Percentiles rank a stretch among this genome's conserved stretches.
Conservation (phyloP, 2,888 invertebrate genomes). For the Aelia acuminata region DNA sequence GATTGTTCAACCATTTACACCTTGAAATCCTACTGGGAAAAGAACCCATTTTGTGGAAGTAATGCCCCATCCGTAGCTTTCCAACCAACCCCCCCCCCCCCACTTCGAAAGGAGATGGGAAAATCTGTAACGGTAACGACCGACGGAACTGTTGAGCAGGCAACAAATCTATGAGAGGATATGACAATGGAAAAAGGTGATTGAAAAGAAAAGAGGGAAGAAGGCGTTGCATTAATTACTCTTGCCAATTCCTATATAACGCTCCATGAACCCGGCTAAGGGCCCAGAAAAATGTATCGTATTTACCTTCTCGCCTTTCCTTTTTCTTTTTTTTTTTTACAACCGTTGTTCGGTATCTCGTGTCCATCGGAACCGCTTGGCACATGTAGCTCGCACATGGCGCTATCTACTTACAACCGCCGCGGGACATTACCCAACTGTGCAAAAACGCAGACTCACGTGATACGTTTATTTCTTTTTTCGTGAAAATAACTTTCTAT, state of each 20-base stretch:
- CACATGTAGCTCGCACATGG: slow-evolving; percentile 1
- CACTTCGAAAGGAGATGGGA: not conserved
- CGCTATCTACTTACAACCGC: not conserved
- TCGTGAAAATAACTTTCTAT: too few relatives aligned
- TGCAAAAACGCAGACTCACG: not conserved
- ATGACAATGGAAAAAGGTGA: not conserved
- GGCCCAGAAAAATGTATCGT: slow-evolving; percentile 23
- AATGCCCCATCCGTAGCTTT: not conserved
- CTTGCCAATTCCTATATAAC: slow-evolving; percentile 30
- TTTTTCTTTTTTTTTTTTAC: not conserved
- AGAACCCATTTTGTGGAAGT: not conserved
- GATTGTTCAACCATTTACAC: not conserved
- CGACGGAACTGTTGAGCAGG: not conserved
- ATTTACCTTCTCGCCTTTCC: not conserved
- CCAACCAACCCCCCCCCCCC: too few relatives aligned
- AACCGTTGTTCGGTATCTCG: not conserved
- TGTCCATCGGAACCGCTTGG: not conserved
- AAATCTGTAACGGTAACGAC: slow-evolving; percentile 26
- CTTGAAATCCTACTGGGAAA: not conserved
- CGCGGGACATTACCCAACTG: not conserved
- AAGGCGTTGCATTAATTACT: not conserved
- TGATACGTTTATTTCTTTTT: not conserved
- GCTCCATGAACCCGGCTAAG: slow-evolving; percentile 10
- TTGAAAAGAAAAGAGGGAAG: not conserved
- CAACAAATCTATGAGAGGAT: slow-evolving; percentile 4